A percentile compares a stretch with the other conserved stretches of the same genome.
These are phyloP conservation scores for Aurelia coerulea DNA, from an alignment of 30 jellyfish, hydroid and myxozoan genomes.

Conservation along the genomic window DNA sequence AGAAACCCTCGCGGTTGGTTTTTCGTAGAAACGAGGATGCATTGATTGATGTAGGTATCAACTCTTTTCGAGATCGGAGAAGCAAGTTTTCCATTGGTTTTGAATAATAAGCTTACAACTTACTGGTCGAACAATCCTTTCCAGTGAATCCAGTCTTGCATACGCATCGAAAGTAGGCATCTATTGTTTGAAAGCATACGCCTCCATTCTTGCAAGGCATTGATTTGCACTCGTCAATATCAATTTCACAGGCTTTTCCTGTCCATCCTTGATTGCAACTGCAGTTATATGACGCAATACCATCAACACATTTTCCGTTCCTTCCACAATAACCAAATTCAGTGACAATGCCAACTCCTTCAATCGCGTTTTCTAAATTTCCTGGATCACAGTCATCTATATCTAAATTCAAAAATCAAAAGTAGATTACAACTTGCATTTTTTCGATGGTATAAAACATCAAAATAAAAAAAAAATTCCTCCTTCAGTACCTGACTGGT, in stretches of 20 bases:
- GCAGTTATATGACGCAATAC: conserved; percentile 73
- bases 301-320: conserved; percentile 85
- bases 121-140: conserved; percentile 72
- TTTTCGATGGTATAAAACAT: neutral
- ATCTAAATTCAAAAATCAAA: conserved; percentile 24
- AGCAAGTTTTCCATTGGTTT: too few relatives aligned
- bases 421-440: too few relatives aligned
- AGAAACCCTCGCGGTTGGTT: too few relatives aligned
- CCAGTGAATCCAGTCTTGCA: conserved; percentile 81
- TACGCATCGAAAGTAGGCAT: conserved; percentile 62
- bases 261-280: conserved; percentile 76
- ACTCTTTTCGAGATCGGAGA: too few relatives aligned
- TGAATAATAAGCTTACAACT: neutral
- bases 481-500: too few relatives aligned
- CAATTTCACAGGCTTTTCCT: conserved; percentile 75
- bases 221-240: conserved; percentile 39
- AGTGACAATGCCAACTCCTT: conserved; percentile 59
- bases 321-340: conserved; percentile 87
- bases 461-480: too few relatives aligned
- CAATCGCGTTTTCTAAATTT: conserved; percentile 32
- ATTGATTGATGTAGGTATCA: too few relatives aligned
- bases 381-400: conserved; percentile 92
- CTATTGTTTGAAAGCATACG: conserved; percentile 35
- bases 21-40: too few relatives aligned
- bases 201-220: conserved; percentile 60